Evolutionary conservation across 2,797 vertebrate genomes (phyloP), one percentile per base, ranked within the genome.

Genomic region (Myotis findleyi): DNA sequence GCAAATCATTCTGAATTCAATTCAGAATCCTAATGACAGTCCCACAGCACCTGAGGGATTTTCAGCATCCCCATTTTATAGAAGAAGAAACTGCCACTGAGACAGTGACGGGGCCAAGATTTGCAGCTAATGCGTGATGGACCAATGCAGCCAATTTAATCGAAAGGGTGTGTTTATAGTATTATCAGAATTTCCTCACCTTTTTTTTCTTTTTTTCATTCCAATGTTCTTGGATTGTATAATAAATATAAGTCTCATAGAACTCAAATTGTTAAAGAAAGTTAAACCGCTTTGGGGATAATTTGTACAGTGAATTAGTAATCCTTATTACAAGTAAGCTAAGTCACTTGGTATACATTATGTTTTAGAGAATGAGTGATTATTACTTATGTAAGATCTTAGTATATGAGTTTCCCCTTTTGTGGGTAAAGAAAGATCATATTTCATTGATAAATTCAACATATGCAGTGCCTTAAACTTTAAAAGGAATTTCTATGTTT

Each of bases 241-340:
- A 44, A 69, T 92, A 76, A 72, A 38, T 51, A 41, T 41, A 53
- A 87, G 44, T 84, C 49, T 87, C 51, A 57, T 0, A 89, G 89
- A 93, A 66, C 9, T 59, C 21, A 69, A 85, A 72, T 71, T 95
- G n/a, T 93, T 91, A 64, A 83, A 85, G 23, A 92, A 87, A 91
- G 87, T 66, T 47, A 75, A 73, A 36, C 41, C 59, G 91, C 53
- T 88, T 89, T 16, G 68, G 30, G n/a, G 41, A 66, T 6, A 79
- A 81, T 59, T 87, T 81, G 25, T 66, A 81, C 0, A 77, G 44
- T 64, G 72, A 10, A 81, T 90, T 41, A 88, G 16, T 86, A n/a
- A 94, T 62, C 33, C 8, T 73, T 94, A 72, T 95, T 94, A 91
- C 89, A 68, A 53, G 21, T 85, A 86, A 82, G 17, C 10, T 49